These are phyloP conservation scores for Clarias magur DNA, from an alignment of 2,113 vertebrate genomes.

Conservation along the genomic window DNA sequence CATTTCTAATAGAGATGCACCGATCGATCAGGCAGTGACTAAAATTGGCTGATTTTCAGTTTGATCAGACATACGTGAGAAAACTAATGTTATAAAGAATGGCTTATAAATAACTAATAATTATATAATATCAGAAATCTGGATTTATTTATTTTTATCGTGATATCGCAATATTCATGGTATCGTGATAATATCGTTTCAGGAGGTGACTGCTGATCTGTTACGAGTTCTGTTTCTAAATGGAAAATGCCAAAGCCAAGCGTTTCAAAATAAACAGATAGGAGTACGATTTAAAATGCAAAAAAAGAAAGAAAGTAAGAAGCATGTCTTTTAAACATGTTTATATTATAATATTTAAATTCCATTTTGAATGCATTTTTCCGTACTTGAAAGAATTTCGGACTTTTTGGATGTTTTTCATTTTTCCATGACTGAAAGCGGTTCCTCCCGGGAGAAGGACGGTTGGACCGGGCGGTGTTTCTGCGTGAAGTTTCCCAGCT, in stretches of 20 bases:
- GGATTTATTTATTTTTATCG: too few species aligned
- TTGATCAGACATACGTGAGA: too few species aligned
- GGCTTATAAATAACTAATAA: too few species aligned
- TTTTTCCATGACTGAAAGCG: background rate
- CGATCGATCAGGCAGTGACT: too few species aligned
- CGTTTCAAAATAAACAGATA: background rate
- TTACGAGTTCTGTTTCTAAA: background rate
- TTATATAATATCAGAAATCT: too few species aligned
- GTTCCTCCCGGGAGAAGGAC: background rate
- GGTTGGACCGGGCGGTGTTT: background rate
- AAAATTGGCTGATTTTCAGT: too few species aligned
- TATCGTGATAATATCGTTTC: too few species aligned
- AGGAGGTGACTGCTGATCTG: too few species aligned
- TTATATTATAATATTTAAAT: background rate
- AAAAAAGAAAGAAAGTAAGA: background rate
- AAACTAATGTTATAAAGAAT: too few species aligned
- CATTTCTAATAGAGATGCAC: too few species aligned
- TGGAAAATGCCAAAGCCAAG: background rate
- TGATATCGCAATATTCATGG: too few species aligned
- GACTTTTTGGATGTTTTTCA: background rate
- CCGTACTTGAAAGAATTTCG: background rate
- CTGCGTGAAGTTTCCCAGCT: slow-evolving; percentile 14
- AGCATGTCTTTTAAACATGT: background rate
- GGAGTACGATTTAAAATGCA: background rate
- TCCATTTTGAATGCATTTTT: background rate